Conservation (phyloP, 2,888 invertebrate genomes). For the Leuctra nigra region DNA sequence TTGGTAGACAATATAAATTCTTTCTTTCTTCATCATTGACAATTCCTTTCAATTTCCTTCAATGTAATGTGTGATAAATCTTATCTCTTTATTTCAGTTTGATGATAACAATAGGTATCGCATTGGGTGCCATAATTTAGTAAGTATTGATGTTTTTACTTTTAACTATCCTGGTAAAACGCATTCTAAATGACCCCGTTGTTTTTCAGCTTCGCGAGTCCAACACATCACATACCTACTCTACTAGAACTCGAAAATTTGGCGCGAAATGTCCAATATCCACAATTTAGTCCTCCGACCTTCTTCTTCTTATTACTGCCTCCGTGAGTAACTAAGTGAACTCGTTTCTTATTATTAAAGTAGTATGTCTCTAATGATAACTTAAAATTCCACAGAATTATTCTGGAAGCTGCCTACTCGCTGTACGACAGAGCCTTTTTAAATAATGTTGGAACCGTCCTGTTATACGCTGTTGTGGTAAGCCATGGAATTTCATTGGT, state of each 20-base stretch:
- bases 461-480: conserved; percentile 46
- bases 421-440: conserved; percentile 53
- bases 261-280: conserved; percentile 19
- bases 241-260: no score
- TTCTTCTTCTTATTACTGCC: conserved; percentile 31
- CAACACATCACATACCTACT: background rate
- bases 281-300: conserved; percentile 29
- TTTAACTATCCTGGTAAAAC: no score
- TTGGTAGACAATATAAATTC: no score
- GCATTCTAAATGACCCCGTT: no score
- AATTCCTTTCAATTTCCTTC: no score
- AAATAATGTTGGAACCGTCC: conserved; percentile 51
- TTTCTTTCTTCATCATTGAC: background rate
- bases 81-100: conserved; percentile 29
- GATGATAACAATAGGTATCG: conserved; percentile 30
- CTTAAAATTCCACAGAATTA: conserved; percentile 35
- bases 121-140: conserved; percentile 31
- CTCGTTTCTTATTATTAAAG: background rate
- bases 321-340: conserved; percentile 27
- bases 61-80: no score
- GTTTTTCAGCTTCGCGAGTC: background rate
- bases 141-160: conserved; percentile 29
- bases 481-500: conserved; percentile 17
- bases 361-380: background rate
- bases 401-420: conserved; percentile 55